These are phyloP conservation scores for Xanthostigma xanthostigma DNA, from an alignment of 2,888 invertebrate genomes.

Conservation along the genomic window DNA sequence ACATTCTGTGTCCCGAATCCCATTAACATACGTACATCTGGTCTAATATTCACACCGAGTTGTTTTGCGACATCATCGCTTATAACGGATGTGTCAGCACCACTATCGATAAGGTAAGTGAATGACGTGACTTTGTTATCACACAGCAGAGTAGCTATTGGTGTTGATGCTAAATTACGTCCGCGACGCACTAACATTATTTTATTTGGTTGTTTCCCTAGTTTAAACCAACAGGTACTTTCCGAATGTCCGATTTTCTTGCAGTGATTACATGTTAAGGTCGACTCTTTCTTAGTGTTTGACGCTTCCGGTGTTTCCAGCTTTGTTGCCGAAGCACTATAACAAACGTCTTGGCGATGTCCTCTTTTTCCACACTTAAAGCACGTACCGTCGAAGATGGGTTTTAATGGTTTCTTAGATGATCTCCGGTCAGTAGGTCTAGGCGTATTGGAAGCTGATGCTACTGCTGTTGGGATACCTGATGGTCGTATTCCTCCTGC, in stretches of 20 bases:
- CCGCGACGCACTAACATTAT: no score
- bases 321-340: not conserved
- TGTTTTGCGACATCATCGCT: slow-evolving; percentile 7
- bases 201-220: no score
- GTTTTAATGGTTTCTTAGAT: no score
- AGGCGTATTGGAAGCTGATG: no score
- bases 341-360: slow-evolving; percentile 4
- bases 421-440: no score
- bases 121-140: slow-evolving; percentile 7
- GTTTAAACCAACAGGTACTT: no score
- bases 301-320: not conserved
- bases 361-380: slow-evolving; percentile 7
- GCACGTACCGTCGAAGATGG: not conserved
- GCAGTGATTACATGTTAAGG: no score
- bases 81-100: slow-evolving; percentile 12
- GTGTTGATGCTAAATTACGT: slow-evolving; percentile 4
- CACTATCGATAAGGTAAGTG: slow-evolving; percentile 13
- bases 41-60: slow-evolving; percentile 7
- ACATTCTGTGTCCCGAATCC: slow-evolving; percentile 10
- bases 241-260: no score
- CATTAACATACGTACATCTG: slow-evolving; percentile 7
- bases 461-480: not conserved
- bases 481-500: not conserved
- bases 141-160: slow-evolving; percentile 11
- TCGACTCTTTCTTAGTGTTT: no score